Percentiles rank a stretch among this genome's conserved stretches.
Conservation (phyloP, 2,113 vertebrate species). For the Tichodroma muraria region DNA sequence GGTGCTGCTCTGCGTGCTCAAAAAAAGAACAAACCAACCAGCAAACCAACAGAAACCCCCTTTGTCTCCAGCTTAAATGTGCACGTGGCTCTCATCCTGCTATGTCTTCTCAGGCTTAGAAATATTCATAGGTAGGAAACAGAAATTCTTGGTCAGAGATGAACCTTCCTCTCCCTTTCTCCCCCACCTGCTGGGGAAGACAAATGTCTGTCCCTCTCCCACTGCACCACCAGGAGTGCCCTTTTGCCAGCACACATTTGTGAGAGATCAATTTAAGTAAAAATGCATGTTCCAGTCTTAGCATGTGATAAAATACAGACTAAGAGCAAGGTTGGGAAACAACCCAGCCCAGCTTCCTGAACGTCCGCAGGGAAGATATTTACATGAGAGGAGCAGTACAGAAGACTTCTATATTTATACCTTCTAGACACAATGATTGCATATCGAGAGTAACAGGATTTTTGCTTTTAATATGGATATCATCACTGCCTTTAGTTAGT, state of each 20-base stretch:
- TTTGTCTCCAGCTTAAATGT: background rate
- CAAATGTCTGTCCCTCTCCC: background rate
- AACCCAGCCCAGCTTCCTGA: background rate
- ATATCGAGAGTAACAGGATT: background rate
- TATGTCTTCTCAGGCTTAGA: background rate
- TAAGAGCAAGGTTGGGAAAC: background rate
- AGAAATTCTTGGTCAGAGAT: background rate
- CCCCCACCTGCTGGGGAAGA: background rate
- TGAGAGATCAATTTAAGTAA: background rate
- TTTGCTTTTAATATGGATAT: background rate
- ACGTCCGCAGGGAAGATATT: fast-evolving
- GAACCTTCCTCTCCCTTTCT: background rate
- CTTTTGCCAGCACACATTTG: background rate
- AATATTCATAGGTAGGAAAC: background rate
- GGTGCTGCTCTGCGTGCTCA: background rate
- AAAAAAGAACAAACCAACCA: background rate
- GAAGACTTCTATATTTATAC: background rate
- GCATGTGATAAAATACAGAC: background rate
- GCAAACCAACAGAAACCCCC: background rate
- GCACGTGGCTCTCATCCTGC: background rate
- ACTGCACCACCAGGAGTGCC: background rate
- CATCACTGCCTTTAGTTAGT: background rate
- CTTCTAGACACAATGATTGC: background rate
- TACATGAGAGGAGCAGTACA: background rate
- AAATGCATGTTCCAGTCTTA: background rate